Evolutionary conservation across 2,888 invertebrate species (phyloP), one percentile per base, ranked within the genome.

Genomic region (Chalcis sispes): DNA sequence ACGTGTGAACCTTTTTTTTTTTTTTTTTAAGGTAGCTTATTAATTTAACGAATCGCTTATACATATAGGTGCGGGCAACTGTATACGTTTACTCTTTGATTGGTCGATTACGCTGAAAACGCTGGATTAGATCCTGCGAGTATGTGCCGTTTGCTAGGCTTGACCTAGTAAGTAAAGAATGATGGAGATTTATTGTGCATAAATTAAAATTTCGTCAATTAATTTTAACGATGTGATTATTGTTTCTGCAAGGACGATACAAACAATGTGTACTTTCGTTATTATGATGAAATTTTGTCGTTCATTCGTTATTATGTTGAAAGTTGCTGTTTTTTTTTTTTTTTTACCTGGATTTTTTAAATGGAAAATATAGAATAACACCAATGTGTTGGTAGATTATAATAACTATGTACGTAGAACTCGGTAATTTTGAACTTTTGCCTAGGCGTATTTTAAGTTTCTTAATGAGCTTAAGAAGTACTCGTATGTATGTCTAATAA

Each of bases 131-230:
- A 13, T 59, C 56, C 32, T 27, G 32, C 25, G n/a, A n/a, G n/a
- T n/a, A n/a, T n/a, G n/a, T n/a, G n/a, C n/a, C n/a, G n/a, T n/a
- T n/a, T n/a, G 15, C 40, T 13, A 10, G 3, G 36, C 20, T 69
- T 56, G 69, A 74, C 74, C 74, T 59, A 70, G 52, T 59, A 10
- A 42, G 32, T 18, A 52, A 65, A 58, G 56, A 46, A 54, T 50
- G 42, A 18, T 18, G 36, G 50, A n/a, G n/a, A n/a, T n/a, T 25
- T 32, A 69, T 66, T 52, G 32, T 52, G 59, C 58, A 74, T 69
- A 62, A 46, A 69, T 74, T 69, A 23, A 42, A 66, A 62, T 52
- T 42, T 61, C 66, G 32, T 61, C 52, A 59, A 66, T 66, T 61
- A 52, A 40, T 62, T 62, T 52, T 71, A 71, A 71, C 13, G 52